Evolutionary conservation across 2,113 vertebrate genomes (phyloP), one percentile per base, ranked within the genome.

Genomic region (Phyllostomus discolor): DNA sequence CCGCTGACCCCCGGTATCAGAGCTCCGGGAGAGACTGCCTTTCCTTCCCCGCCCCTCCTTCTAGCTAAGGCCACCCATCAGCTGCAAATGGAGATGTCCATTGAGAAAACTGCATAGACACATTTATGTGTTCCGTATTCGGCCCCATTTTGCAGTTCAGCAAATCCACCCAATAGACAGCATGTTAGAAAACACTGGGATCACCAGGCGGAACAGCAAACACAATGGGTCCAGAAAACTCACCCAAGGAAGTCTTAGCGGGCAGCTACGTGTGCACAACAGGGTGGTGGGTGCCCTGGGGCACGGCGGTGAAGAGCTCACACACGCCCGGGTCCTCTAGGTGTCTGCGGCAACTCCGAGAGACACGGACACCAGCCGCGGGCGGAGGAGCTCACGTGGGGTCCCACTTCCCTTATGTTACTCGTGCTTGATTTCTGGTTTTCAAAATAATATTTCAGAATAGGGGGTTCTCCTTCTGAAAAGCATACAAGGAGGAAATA

Each of bases 401-500:
- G 35, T 82, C 76, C 24, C 48, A 38, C 46, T 46, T 22, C 54
- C 41, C 69, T 67, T 1, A 3, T 12, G 4, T 78, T 59, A 19
- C 62, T 48, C 24, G 26, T 33, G 31, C 31, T 69, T 92, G 69
- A 46, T 35, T 85, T 66, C 46, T 48, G 20, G 17, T 95, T 91
- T 88, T 91, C 82, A 87, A 94, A 91, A 89, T 54, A 52, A 28
- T 46, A 62, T 95, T 97, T 79, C 86, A 84, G 31, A 81, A 85
- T 52, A 92, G 73, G 35, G n/a, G 81, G 48, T 88, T 89, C 66
- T 35, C 62, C 88, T 54, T 95, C 86, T 81, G 64, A 92, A 95
- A 96, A 69, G 41, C 81, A 94, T 20, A 67, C 64, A 59, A 88
- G 57, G 81, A 86, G 50, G 48, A 95, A 94, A 75, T 50, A 41